Evolutionary conservation across 1,140 invertebrate species (phyloP), one percentile per base, ranked within the genome.

Genomic region (Achatina immaculata): DNA sequence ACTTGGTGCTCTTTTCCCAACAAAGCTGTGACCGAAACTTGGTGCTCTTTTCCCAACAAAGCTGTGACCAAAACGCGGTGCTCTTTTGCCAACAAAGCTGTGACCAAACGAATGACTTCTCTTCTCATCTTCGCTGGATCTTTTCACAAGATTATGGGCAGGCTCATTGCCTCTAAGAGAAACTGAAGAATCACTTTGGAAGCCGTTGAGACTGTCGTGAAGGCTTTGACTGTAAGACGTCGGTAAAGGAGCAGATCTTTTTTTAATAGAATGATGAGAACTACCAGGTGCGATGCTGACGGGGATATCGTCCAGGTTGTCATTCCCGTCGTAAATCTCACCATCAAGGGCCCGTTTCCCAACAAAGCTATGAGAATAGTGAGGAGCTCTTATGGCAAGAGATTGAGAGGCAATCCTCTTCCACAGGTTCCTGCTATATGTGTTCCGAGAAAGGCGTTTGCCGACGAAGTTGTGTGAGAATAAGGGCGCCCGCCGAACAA

Each of bases 301-400:
- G 16, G 45, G 31, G 36, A 48, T 34, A 16, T 1, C 43, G 28
- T n/a, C 36, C 1, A 3, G 11, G n/a, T 34, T 76, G 36, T 6
- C 48, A 28, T 40, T 36, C n/a, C 9, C 21, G 72, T 75, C 45
- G 55, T 62, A 58, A 19, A 16, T 24, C 16, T 62, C 31, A 40
- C 55, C 55, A 34, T 62, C 40, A 16, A 1, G 16, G 40, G 74
- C 58, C 1, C 74, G 51, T 62, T 76, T 76, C 42, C 74, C 74
- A 11, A 76, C 74, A 45, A 76, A 76, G 38, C 51, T 76, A 28
- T 76, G 74, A 40, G 68, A 71, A 45, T 71, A 71, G 21, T 40
- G 42, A 42, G 68, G 68, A 9, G 42, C 42, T n/a, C 40, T 36
- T 36, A 42, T 48, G 28, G 24, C 14, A 34, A 74, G 31, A 3